Conservation (phyloP, 2,888 invertebrate genomes). For the Drosophila meridiana region DNA sequence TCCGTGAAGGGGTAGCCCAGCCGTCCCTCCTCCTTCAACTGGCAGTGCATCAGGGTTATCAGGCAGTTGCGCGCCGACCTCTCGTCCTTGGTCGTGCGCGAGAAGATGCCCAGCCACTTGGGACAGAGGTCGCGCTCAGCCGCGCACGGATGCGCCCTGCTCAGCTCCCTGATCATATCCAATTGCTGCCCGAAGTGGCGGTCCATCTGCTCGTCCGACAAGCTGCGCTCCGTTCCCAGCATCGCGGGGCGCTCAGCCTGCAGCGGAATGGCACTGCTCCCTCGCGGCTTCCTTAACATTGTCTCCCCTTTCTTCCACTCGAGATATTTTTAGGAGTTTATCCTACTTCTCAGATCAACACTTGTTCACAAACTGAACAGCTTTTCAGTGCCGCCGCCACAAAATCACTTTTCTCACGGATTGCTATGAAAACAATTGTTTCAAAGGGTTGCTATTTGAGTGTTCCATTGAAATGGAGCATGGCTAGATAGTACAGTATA, state of each 20-base stretch:
- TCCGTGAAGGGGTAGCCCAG: slow-evolving; percentile 24
- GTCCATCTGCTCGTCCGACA: slow-evolving; percentile 28
- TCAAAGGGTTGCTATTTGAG: not conserved
- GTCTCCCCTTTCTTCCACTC: not conserved
- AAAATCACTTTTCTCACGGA: not conserved
- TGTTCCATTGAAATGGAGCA: too few relatives aligned
- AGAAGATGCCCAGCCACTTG: slow-evolving; percentile 27
- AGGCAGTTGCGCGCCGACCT: slow-evolving; percentile 33
- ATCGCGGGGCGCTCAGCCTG: rapidly evolving
- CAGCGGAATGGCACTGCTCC: rapidly evolving
- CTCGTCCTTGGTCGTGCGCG: slow-evolving; percentile 21
- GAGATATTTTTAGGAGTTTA: not conserved
- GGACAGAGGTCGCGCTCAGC: slow-evolving; percentile 7
- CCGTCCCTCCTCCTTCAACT: not conserved
- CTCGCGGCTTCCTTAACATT: not conserved
- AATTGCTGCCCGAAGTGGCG: not conserved
- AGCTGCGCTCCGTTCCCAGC: not conserved
- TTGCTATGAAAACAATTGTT: not conserved
- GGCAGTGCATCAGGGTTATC: slow-evolving; percentile 11
- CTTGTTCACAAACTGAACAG: slow-evolving; percentile 5
- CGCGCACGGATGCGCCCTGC: rapidly evolving
- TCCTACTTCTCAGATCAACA: not conserved
- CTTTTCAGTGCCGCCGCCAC: not conserved
- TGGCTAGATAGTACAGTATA: too few relatives aligned
- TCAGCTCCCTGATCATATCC: not conserved